Percentiles rank a stretch among this genome's conserved stretches.
phyloP scores from a whole-genome alignment of 2,888 invertebrate species.

The Ornithoptera priamus region DNA sequence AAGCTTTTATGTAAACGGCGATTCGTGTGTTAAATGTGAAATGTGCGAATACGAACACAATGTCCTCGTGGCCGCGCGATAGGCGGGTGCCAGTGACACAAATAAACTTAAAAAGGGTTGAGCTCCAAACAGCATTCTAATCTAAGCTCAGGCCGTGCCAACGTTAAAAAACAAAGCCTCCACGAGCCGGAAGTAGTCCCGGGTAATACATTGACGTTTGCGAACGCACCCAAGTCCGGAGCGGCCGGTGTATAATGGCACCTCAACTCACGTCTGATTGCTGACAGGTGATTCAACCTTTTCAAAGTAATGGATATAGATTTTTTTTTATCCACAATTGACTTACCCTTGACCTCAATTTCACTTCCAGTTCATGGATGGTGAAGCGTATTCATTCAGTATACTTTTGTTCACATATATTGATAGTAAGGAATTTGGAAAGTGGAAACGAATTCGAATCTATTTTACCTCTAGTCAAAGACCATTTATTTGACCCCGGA shows the following conservation, averaged over 20 bases:
- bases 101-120: constrained; percentile 11
- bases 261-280: constrained; percentile 1
- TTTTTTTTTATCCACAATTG: too few relatives aligned
- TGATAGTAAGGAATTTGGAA: too few relatives aligned
- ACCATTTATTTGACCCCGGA: too few relatives aligned
- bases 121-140: constrained; percentile 21
- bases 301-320: too few relatives aligned
- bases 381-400: too few relatives aligned
- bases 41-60: not conserved
- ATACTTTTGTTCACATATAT: too few relatives aligned
- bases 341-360: too few relatives aligned
- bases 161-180: constrained; percentile 23
- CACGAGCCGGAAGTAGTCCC: constrained; percentile 26
- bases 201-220: constrained; percentile 22
- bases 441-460: too few relatives aligned
- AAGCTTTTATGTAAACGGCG: too few relatives aligned
- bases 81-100: constrained; percentile 15
- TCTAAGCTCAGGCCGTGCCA: constrained; percentile 22
- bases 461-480: too few relatives aligned
- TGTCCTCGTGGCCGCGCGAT: not conserved
- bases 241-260: constrained; percentile 18
- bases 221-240: constrained; percentile 25
- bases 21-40: too few relatives aligned
- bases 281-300: constrained; percentile 18
- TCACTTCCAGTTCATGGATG: too few relatives aligned